Percentiles rank a stretch among this genome's conserved stretches.
phyloP scores from a whole-genome alignment of 2,888 invertebrate species.

The Alsophila aescularia region DNA sequence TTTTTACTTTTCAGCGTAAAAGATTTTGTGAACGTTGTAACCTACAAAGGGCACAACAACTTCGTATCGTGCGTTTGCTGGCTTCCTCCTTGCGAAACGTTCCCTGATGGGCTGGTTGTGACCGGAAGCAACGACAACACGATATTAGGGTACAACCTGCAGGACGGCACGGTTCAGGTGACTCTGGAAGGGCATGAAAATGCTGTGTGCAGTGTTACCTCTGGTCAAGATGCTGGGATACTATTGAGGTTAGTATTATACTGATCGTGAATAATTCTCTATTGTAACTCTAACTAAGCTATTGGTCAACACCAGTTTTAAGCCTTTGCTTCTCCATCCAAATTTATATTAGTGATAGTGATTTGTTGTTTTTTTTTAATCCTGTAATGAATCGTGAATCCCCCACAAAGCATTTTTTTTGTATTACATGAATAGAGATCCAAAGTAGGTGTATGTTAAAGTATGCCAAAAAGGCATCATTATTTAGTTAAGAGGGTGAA shows the following conservation, averaged over 20 bases:
- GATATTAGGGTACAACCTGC: constrained; percentile 91
- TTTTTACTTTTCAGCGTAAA: constrained; percentile 73
- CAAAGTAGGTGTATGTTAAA: too few species aligned
- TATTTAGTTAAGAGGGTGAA: too few species aligned
- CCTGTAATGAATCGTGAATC: too few species aligned
- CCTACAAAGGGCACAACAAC: constrained; percentile 92
- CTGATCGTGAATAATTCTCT: not conserved
- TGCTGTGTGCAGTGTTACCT: constrained; percentile 85
- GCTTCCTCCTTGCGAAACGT: constrained; percentile 87
- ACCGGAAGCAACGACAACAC: constrained; percentile 96
- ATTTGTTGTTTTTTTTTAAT: too few species aligned
- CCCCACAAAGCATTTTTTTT: too few species aligned
- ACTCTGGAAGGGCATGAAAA: constrained; percentile 91
- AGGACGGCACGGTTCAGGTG: constrained; percentile 87
- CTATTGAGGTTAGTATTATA: constrained; percentile 64
- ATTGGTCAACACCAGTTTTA: not conserved
- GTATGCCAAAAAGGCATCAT: too few species aligned
- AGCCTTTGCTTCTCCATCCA: not conserved
- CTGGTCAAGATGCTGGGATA: constrained; percentile 71
- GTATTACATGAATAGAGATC: too few species aligned
- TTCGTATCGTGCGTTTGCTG: constrained; percentile 93
- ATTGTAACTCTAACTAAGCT: too few species aligned
- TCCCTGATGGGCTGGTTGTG: constrained; percentile 91
- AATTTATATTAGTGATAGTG: too few species aligned
- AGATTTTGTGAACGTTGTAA: constrained; percentile 86